Evolutionary conservation across 2,888 invertebrate genomes (phyloP).

Genomic region (Leptinotarsa haldemani): DNA sequence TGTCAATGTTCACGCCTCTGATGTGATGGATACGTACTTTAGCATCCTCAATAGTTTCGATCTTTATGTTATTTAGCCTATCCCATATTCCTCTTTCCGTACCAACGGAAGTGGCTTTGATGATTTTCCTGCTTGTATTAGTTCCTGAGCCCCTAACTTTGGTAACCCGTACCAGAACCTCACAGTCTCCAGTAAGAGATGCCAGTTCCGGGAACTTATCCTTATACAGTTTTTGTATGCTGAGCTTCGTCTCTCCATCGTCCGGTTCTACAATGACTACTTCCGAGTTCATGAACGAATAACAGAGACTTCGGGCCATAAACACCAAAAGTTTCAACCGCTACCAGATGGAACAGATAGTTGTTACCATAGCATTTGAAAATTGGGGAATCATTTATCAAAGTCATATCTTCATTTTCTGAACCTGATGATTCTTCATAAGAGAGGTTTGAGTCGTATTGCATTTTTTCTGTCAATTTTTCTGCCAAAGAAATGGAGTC

Average conservation of each 20-base stretch:
- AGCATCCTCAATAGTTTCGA: not conserved
- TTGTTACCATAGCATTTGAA: too few relatives aligned
- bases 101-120: not conserved
- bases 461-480: too few relatives aligned
- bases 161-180: not conserved
- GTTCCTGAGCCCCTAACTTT: not conserved
- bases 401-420: too few relatives aligned
- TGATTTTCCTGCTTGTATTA: not conserved
- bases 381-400: too few relatives aligned
- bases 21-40: not conserved
- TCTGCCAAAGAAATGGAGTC: too few relatives aligned
- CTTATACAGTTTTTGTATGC: conserved; percentile 24
- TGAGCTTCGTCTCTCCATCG: not conserved
- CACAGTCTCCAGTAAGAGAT: not conserved
- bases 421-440: too few relatives aligned
- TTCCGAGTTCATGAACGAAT: too few relatives aligned
- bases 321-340: too few relatives aligned
- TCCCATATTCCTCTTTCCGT: not conserved
- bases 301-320: too few relatives aligned
- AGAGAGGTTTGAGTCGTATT: too few relatives aligned
- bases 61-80: not conserved
- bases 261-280: conserved; percentile 10
- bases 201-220: conserved; percentile 2
- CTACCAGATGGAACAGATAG: too few relatives aligned
- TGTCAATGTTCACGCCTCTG: not conserved